Evolutionary conservation across 37 sponge, comb jelly and placozoan genomes (phyloP).

Genomic region (Axinella damicornis): DNA sequence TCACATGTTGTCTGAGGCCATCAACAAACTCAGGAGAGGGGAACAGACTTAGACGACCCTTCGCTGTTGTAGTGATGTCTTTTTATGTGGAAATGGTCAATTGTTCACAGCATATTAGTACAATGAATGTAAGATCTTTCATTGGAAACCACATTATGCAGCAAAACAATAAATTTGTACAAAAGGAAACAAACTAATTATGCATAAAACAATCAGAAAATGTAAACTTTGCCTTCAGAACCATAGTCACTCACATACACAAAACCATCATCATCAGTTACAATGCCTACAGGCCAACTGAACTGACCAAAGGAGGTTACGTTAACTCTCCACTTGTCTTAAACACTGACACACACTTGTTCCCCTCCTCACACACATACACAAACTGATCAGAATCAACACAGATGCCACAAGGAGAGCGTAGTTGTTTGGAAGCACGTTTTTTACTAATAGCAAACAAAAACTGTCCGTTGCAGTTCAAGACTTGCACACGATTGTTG

Average conservation of each 20-base stretch:
- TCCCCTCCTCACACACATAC: background rate
- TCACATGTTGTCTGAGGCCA: slow-evolving; percentile 89
- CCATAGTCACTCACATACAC: slow-evolving; percentile 11
- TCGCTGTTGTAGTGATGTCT: no score
- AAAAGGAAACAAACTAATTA: no score
- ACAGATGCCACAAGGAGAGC: background rate
- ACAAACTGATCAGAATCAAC: slow-evolving; percentile 3
- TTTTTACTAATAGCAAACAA: no score
- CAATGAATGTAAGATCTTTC: no score
- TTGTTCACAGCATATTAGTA: no score
- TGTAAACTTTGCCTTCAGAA: background rate
- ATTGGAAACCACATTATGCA: no score
- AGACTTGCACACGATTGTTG: slow-evolving; percentile 3
- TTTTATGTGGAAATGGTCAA: no score
- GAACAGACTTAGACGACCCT: slow-evolving; percentile 4
- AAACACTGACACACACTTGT: slow-evolving; percentile 10
- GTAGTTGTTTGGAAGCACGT: background rate
- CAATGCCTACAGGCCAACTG: background rate
- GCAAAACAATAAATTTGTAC: no score
- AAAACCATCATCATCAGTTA: slow-evolving; percentile 18
- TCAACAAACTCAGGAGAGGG: slow-evolving; percentile 74
- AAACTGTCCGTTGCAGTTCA: no score
- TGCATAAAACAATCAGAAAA: background rate
- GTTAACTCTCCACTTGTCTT: slow-evolving; percentile 15
- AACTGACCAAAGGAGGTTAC: slow-evolving; percentile 27